A percentile compares a stretch with the other conserved stretches of the same genome.
Conservation (phyloP, 2,797 vertebrate genomes). For the Tenualosa ilisha region DNA sequence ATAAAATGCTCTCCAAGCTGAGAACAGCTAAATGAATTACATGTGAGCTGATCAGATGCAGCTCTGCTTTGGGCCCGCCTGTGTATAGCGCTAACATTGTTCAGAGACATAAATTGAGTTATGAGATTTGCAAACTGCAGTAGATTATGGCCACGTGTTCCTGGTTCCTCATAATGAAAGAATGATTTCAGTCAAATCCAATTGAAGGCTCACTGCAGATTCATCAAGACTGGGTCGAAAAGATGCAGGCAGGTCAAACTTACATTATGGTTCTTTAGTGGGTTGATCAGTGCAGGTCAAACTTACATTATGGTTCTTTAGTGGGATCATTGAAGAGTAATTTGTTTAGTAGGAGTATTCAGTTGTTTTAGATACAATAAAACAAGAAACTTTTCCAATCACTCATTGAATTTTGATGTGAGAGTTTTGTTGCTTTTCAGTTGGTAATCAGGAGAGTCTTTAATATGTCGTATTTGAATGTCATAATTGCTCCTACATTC, state of each 20-base stretch:
- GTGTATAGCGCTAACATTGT: slow-evolving; percentile 42
- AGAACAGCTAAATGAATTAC: slow-evolving; percentile 47
- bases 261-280: background rate
- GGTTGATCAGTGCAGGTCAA: too few relatives aligned
- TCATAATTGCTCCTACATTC: background rate
- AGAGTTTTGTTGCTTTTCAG: background rate
- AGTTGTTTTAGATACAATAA: background rate
- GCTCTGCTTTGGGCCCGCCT: slow-evolving; percentile 47
- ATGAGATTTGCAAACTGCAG: slow-evolving; percentile 37
- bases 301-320: background rate
- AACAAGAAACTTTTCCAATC: background rate
- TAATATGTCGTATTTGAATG: too few relatives aligned
- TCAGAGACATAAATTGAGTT: slow-evolving; percentile 50
- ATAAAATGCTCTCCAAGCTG: slow-evolving; percentile 28
- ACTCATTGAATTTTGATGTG: background rate
- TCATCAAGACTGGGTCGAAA: background rate
- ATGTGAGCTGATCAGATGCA: slow-evolving; percentile 45
- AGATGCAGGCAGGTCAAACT: background rate
- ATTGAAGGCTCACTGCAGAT: slow-evolving; percentile 5
- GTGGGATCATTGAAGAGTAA: background rate
- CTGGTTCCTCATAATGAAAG: slow-evolving; percentile 10
- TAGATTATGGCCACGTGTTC: slow-evolving; percentile 14
- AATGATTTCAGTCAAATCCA: slow-evolving; percentile 16
- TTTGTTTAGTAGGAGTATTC: background rate
- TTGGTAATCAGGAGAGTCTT: background rate